phyloP scores from a whole-genome alignment of 2,113 vertebrate genomes.

The Apaloderma vittatum region DNA sequence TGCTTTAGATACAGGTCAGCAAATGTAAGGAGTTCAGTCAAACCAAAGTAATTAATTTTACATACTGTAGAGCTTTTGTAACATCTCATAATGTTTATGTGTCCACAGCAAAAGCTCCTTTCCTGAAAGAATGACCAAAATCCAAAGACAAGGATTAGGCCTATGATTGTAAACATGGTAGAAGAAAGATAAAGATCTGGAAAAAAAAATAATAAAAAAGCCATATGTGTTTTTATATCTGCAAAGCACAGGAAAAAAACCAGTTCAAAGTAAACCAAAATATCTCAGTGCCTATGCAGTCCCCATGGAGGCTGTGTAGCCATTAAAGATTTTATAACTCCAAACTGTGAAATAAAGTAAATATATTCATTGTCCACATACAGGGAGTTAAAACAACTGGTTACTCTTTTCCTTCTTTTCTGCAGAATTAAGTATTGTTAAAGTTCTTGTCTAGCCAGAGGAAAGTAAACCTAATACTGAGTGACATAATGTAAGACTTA shows the following conservation, averaged over 20 bases:
- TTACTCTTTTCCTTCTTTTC: neutral
- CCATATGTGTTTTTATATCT: neutral
- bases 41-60: neutral
- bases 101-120: neutral
- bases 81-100: neutral
- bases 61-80: neutral
- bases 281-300: neutral
- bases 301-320: neutral
- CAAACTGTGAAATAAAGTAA: neutral
- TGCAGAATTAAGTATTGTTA: neutral
- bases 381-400: neutral
- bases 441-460: neutral
- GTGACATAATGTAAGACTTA: neutral
- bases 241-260: neutral
- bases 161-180: neutral
- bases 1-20: neutral
- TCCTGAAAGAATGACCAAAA: neutral
- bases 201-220: neutral
- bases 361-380: neutral
- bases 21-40: neutral
- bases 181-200: neutral
- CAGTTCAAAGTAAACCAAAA: neutral
- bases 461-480: neutral
- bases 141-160: accelerated
- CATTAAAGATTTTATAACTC: neutral